Conservation (phyloP, 2,113 vertebrate genomes). For the Prunella himalayana region DNA sequence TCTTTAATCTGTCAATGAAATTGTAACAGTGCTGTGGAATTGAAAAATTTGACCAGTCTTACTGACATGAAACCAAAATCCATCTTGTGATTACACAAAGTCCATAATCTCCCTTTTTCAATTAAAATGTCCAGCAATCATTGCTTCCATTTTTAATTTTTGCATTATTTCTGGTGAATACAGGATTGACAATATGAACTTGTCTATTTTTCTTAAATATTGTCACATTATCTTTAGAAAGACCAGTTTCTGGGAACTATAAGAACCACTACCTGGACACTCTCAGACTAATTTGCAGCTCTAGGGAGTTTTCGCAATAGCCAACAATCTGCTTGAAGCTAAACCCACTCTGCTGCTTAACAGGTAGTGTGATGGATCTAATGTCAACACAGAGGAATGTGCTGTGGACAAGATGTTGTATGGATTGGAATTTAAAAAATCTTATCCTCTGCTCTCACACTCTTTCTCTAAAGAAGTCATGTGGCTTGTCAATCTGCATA, state of each 20-base stretch:
- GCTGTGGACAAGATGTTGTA: accelerated
- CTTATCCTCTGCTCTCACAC: background rate
- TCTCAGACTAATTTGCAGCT: background rate
- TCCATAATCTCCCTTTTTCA: accelerated
- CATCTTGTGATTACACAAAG: background rate
- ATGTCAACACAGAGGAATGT: background rate
- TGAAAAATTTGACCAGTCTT: background rate
- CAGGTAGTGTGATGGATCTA: background rate
- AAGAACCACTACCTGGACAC: background rate
- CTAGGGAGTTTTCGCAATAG: background rate
- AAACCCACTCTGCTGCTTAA: accelerated
- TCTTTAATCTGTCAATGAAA: background rate
- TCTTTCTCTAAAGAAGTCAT: background rate
- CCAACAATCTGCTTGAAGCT: background rate
- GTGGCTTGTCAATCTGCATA: background rate
- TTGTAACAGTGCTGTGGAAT: background rate
- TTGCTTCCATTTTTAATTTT: background rate
- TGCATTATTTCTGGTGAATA: background rate
- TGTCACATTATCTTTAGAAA: background rate
- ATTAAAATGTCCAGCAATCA: background rate
- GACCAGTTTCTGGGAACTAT: background rate
- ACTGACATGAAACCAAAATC: background rate
- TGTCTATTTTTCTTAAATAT: background rate
- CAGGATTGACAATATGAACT: background rate
- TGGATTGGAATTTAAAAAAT: background rate